A percentile compares a stretch with the other conserved stretches of the same genome.
These are phyloP conservation scores for Gibbula magus DNA, from an alignment of 2,888 invertebrate species.

Conservation along the genomic window DNA sequence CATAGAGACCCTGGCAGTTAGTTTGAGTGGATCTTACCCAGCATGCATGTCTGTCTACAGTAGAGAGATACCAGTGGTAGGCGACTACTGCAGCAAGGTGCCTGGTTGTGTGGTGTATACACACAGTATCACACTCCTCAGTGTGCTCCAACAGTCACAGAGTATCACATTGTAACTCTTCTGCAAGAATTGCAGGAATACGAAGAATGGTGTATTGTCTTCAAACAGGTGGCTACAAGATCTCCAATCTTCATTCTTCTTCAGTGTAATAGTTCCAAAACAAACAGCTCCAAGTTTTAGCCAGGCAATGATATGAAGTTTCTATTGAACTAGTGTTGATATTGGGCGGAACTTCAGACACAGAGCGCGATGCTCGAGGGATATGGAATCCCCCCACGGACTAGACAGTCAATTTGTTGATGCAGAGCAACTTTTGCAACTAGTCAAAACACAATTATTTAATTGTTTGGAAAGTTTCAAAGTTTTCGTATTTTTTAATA, in stretches of 20 bases:
- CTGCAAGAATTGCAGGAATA: not conserved
- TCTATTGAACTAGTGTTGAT: not conserved
- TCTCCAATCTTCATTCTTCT: not conserved
- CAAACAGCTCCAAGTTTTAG: not conserved
- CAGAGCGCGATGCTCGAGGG: not conserved
- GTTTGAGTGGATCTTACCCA: too few species aligned
- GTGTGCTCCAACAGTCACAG: not conserved
- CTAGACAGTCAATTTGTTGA: not conserved
- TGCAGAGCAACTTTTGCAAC: not conserved
- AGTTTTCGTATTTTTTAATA: too few species aligned
- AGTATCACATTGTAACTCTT: conserved; percentile 7
- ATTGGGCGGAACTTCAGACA: not conserved
- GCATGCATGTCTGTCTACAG: too few species aligned
- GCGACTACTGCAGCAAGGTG: too few species aligned
- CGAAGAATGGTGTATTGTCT: conserved; percentile 2
- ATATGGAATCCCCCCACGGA: not conserved
- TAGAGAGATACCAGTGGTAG: too few species aligned
- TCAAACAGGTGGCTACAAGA: not conserved
- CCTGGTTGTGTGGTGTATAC: not conserved
- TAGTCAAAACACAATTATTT: not conserved
- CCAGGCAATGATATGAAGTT: not conserved
- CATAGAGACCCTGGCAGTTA: too few species aligned
- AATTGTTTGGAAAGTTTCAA: not conserved
- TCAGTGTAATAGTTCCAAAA: conserved; percentile 7
- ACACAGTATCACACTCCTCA: not conserved